A percentile compares a stretch with the other conserved stretches of the same genome.
Conservation (phyloP, 2,888 invertebrate genomes). For the Eupithecia tripunctaria region DNA sequence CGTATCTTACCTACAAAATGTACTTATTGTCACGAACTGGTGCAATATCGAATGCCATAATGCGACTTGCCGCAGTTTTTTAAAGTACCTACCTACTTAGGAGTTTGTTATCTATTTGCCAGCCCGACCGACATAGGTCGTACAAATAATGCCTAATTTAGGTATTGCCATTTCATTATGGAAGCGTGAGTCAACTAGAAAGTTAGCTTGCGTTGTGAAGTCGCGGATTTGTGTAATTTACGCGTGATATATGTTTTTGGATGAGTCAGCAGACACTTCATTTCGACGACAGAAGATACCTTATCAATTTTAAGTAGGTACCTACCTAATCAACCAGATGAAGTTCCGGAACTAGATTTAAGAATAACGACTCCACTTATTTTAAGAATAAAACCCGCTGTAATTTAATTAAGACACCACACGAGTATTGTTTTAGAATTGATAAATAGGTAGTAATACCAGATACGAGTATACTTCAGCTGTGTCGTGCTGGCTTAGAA, state of each 20-base stretch:
- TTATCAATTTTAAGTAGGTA: no score
- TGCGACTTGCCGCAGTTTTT: not conserved
- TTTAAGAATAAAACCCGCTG: not conserved
- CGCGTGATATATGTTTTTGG: not conserved
- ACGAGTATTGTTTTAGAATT: not conserved
- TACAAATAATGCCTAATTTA: constrained; percentile 1
- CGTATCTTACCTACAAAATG: not conserved
- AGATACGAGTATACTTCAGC: no score
- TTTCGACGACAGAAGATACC: not conserved
- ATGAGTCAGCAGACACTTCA: not conserved
- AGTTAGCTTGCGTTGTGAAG: not conserved
- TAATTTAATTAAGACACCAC: not conserved
- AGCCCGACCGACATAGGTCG: not conserved
- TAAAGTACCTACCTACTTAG: not conserved
- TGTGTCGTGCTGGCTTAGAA: no score
- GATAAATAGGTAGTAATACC: not conserved
- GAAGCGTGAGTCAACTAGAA: constrained; percentile 9
- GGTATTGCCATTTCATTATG: not conserved
- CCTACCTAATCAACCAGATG: not conserved
- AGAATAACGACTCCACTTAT: not conserved
- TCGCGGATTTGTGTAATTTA: constrained; percentile 2
- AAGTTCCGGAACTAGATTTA: no score
- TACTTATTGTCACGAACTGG: constrained; percentile 8
- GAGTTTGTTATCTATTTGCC: not conserved
- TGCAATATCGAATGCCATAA: constrained; percentile 6